Base-by-base conservation (phyloP, 2,797 vertebrate species). In the Spatula clypeata region DNA sequence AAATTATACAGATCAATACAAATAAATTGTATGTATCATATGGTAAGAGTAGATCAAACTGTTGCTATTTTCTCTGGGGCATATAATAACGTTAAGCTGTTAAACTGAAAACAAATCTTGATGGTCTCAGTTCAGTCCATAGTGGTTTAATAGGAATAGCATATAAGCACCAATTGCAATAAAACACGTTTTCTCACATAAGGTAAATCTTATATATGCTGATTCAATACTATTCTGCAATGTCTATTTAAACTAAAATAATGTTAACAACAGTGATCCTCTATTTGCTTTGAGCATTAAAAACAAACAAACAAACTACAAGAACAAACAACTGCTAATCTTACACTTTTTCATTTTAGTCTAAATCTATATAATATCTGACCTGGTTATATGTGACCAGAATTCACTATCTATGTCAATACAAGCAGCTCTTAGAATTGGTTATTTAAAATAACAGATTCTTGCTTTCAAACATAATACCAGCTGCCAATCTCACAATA, bases 401-500 rank as follows among this genome's bases (percentile, higher is more conserved):
- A 34, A 86, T 82, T 95, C 49, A 89, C 79, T 23, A 15, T 60
- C 38, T 49, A 76, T 61, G 27, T 66, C 51, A 32, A 57, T 81
- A 79, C 65, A 86, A 90, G 92, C 70, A 61, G 54, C 15, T 89
- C 73, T 86, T 67, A 95, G 79, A 93, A 77, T 71, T 85, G 67
- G 80, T 87, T 40, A 61, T 74, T 94, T 93, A 64, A 94, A 96
- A 91, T 71, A 97, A 49, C 40, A 89, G 31, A 31, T 81, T 97
- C 88, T 81, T 94, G 86, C 91, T 96, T 97, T 96, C 74, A 94
- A 93, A 86, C 73, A 96, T 95, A 47, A 6, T 69, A 88, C 97
- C 93, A 91, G 94, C 94, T 98, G 96, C 96, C 94, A 97, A 55
- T 16, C 47, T 84, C 85, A 91, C 88, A 94, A 76, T 75, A 61